Conservation (phyloP, 2,797 vertebrate genomes). For the Sebastes steindachneri region DNA sequence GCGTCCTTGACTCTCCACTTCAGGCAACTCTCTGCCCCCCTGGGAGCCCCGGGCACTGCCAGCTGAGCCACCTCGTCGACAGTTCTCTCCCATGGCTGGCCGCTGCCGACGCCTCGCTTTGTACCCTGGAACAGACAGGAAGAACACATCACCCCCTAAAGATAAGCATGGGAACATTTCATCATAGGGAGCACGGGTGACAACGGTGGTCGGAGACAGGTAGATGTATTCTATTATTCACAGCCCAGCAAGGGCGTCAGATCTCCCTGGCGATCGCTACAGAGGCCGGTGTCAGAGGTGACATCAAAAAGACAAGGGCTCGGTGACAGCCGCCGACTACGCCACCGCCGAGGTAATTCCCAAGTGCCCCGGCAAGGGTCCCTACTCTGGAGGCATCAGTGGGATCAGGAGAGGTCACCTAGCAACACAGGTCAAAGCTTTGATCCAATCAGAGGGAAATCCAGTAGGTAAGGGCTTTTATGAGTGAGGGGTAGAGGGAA, state of each 20-base stretch:
- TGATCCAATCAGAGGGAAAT: conserved; percentile 78
- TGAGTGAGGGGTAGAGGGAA: conserved; percentile 42
- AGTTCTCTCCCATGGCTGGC: conserved; percentile 48
- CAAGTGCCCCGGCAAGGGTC: conserved; percentile 60
- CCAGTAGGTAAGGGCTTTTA: conserved; percentile 46
- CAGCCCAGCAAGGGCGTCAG: conserved; percentile 57
- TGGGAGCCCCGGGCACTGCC: conserved; percentile 47
- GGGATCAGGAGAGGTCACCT: conserved; percentile 69
- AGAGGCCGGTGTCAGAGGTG: conserved; percentile 69
- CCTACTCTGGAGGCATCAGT: conserved; percentile 53
- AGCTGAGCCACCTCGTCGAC: conserved; percentile 52
- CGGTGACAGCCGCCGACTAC: conserved; percentile 57
- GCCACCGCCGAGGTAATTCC: conserved; percentile 59
- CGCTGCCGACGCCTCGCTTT: conserved; percentile 30
- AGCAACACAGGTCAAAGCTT: conserved; percentile 80
- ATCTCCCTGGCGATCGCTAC: conserved; percentile 60
- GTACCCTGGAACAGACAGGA: conserved; percentile 69
- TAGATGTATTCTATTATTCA: conserved; percentile 78
- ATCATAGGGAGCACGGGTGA: conserved; percentile 64
- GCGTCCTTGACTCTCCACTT: conserved; percentile 43
- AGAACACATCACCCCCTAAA: conserved; percentile 58
- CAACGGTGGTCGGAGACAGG: conserved; percentile 54
- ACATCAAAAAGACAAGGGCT: conserved; percentile 78
- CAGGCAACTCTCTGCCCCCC: conserved; percentile 16
- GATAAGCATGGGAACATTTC: conserved; percentile 65